Base-by-base conservation (phyloP, 2,113 vertebrate species). In the Oreotragus oreotragus region DNA sequence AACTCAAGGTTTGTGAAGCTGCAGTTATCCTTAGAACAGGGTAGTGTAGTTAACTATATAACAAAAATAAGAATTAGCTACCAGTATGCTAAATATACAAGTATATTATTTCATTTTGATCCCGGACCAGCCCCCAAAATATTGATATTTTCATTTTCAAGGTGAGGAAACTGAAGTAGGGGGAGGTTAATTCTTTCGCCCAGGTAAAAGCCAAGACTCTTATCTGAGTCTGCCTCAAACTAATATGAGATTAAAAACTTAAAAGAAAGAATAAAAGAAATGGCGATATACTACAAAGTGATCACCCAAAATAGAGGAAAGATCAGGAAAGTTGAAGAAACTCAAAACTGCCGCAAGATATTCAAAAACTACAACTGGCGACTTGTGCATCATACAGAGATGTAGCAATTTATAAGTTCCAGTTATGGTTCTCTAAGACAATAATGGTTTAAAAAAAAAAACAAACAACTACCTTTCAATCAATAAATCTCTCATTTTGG, bases 1-100 rank as follows among this genome's bases (percentile, higher is more conserved):
- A 95, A 58, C 17, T 60, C 47, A n/a, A 94, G 93, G 57, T 94
- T 81, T 73, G 53, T 36, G 93, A 94, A 87, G 92, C 33, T 89
- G 25, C 13, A 89, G 84, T 49, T 88, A 95, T 77, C 64, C 80
- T 90, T 81, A 76, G 19, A 25, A 79, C 47, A 88, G 33, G 28
- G 55, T 12, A 95, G 36, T 11, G 17, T 47, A 70, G 83, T 70
- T 76, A 89, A 91, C 45, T 83, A 30, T 3, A 8, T 47, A 90
- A 96, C 28, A 73, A 92, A 96, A 95, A 70, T 79, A 88, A 81
- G 27, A 43, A 36, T 80, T 80, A 85, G 23, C 53, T 57, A 70
- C 49, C 27, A 90, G 12, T 62, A 90, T 57, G 36, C 55, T 81
- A 60, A 92, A 80, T 43, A 84, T 70, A 92, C 79, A 92, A 85